Percentiles rank a stretch among this genome's conserved stretches.
phyloP scores from a whole-genome alignment of 2,113 vertebrate species.

The Panthera uncia region DNA sequence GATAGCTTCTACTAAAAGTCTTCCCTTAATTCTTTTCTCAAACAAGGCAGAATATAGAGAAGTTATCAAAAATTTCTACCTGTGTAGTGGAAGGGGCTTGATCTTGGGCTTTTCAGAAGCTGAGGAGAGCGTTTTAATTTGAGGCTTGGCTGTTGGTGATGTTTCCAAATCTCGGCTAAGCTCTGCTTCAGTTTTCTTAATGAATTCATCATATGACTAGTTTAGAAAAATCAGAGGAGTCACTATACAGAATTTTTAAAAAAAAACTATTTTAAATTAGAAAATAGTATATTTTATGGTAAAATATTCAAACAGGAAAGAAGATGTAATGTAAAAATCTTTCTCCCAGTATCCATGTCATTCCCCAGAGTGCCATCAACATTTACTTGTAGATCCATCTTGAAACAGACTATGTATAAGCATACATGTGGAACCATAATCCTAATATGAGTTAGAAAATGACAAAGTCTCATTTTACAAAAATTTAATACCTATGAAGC shows the following conservation, averaged over 20 bases:
- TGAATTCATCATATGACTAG: conserved; percentile 96
- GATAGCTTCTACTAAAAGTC: conserved; percentile 4
- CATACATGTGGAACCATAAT: background rate
- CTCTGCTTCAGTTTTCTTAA: conserved; percentile 97
- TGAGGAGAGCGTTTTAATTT: conserved; percentile 87
- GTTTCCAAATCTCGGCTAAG: conserved; percentile 89
- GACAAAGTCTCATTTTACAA: background rate
- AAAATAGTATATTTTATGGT: conserved; percentile 3
- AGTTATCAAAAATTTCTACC: conserved; percentile 82
- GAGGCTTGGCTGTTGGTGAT: conserved; percentile 86
- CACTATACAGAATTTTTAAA: background rate
- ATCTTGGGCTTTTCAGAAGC: conserved; percentile 87
- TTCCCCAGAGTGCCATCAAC: background rate
- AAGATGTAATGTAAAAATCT: conserved; percentile 10
- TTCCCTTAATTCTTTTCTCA: conserved; percentile 33
- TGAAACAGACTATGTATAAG: background rate
- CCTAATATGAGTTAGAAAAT: conserved; percentile 5
- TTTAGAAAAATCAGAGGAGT: conserved; percentile 61
- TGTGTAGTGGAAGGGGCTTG: conserved; percentile 86
- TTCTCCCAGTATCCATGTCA: background rate
- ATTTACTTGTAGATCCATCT: background rate
- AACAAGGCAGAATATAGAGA: conserved; percentile 1
- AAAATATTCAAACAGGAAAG: conserved; percentile 46
- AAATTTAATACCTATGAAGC: background rate
- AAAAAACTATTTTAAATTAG: conserved; percentile 23